Evolutionary conservation across 2,113 vertebrate species (phyloP).

Genomic region (Dinomys branickii): DNA sequence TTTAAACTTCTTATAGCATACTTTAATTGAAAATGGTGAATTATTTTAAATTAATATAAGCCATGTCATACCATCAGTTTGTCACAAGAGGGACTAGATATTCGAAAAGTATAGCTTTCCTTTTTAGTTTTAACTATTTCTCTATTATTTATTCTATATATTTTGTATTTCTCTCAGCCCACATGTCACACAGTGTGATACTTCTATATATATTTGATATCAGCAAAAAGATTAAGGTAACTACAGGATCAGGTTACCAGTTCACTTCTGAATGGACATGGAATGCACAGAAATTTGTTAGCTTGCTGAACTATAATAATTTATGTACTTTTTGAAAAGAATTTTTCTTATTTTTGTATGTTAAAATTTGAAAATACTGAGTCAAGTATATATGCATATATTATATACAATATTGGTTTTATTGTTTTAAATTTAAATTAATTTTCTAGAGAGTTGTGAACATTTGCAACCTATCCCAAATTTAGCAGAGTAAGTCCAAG

Average conservation of each 20-base stretch:
- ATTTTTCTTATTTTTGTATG: background rate
- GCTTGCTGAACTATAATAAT: background rate
- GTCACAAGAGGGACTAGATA: constrained; percentile 81
- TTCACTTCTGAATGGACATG: background rate
- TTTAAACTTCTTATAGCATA: constrained; percentile 1
- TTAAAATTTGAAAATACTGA: background rate
- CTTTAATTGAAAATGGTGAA: background rate
- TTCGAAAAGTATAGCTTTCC: constrained; percentile 18
- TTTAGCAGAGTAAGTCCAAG: constrained; percentile 1
- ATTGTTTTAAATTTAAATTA: constrained; percentile 1
- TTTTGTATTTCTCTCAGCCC: background rate
- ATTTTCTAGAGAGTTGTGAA: background rate
- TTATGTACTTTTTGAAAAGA: background rate
- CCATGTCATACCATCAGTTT: constrained; percentile 44
- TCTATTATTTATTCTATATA: background rate
- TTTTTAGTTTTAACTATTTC: background rate
- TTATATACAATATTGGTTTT: background rate
- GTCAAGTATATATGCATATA: background rate
- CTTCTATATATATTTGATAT: background rate
- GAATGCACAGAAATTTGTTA: background rate
- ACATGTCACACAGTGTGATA: background rate
- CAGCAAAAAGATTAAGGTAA: background rate
- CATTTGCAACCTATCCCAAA: background rate
- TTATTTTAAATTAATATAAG: constrained; percentile 6
- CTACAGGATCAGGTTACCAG: background rate